Conservation (phyloP, 1,140 invertebrate species). For the Camponotus vicinus region DNA sequence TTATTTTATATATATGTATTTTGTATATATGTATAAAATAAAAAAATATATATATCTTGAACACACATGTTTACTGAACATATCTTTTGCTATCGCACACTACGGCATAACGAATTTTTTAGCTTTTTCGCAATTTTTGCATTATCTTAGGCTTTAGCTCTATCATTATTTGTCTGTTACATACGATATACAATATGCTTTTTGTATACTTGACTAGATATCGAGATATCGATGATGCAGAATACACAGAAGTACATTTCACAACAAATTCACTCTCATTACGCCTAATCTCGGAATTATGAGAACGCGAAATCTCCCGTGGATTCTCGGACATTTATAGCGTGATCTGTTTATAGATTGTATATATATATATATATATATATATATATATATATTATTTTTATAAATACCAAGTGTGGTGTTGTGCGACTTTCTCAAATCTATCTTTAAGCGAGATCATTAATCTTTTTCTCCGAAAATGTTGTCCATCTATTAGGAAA, state of each 20-base stretch:
- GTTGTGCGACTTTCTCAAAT: slow-evolving; percentile 44
- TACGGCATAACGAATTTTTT: slow-evolving; percentile 37
- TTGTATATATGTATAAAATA: too few species aligned
- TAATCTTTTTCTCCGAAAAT: slow-evolving; percentile 9
- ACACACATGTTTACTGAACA: slow-evolving; percentile 40
- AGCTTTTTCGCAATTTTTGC: slow-evolving; percentile 5
- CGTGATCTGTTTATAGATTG: not conserved
- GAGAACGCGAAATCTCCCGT: slow-evolving; percentile 9
- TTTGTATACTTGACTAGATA: not conserved
- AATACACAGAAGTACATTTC: slow-evolving; percentile 51
- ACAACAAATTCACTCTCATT: slow-evolving; percentile 3
- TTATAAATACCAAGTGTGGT: slow-evolving; percentile 47
- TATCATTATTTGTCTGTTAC: slow-evolving; percentile 30
- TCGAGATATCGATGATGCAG: slow-evolving; percentile 34
- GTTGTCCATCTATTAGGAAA: not conserved
- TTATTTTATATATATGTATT: too few species aligned
- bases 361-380: slow-evolving; percentile 13
- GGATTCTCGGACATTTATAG: slow-evolving; percentile 9
- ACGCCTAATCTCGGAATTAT: not conserved
- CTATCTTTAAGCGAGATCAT: slow-evolving; percentile 11
- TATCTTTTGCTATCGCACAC: slow-evolving; percentile 26
- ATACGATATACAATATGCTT: slow-evolving; percentile 26
- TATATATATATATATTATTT: slow-evolving; percentile 20
- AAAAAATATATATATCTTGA: not conserved
- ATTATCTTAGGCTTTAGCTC: slow-evolving; percentile 23